phyloP scores from a whole-genome alignment of 2,888 invertebrate species.

The Marronus borbonicus region DNA sequence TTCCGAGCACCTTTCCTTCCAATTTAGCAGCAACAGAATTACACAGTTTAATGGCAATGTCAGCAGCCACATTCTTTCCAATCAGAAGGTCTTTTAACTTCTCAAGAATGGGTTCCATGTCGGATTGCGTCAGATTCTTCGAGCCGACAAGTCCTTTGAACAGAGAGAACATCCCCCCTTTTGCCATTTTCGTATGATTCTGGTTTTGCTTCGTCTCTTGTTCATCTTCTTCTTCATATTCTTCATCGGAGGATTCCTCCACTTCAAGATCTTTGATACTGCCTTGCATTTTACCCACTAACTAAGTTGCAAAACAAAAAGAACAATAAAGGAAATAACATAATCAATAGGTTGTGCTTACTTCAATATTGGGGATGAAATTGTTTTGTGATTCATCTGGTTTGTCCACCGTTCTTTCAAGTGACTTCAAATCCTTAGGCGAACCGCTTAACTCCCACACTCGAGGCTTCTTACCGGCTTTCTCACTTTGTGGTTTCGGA shows the following conservation, averaged over 20 bases:
- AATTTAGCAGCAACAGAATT: slow-evolving; percentile 92
- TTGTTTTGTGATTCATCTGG: slow-evolving; percentile 77
- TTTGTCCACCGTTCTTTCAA: slow-evolving; percentile 88
- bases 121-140: slow-evolving; percentile 86
- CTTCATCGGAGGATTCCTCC: slow-evolving; percentile 81
- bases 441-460: slow-evolving; percentile 92
- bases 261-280: slow-evolving; percentile 87
- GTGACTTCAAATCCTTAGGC: slow-evolving; percentile 81
- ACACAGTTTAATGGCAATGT: slow-evolving; percentile 94
- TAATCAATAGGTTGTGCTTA: slow-evolving; percentile 62
- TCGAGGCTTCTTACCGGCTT: slow-evolving; percentile 90
- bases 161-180: slow-evolving; percentile 84
- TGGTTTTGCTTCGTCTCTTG: slow-evolving; percentile 53
- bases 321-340: slow-evolving; percentile 19
- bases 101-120: slow-evolving; percentile 90
- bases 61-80: slow-evolving; percentile 96
- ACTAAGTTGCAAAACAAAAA: slow-evolving; percentile 67
- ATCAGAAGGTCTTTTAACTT: slow-evolving; percentile 97
- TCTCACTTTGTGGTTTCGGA: slow-evolving; percentile 75
- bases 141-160: slow-evolving; percentile 90
- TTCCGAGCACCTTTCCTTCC: slow-evolving; percentile 94
- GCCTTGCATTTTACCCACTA: slow-evolving; percentile 90
- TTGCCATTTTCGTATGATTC: slow-evolving; percentile 58
- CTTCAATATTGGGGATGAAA: slow-evolving; percentile 78
- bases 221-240: slow-evolving; percentile 74